These are phyloP conservation scores for Sepiola atlantica DNA, from an alignment of 2,888 invertebrate species.

Conservation along the genomic window DNA sequence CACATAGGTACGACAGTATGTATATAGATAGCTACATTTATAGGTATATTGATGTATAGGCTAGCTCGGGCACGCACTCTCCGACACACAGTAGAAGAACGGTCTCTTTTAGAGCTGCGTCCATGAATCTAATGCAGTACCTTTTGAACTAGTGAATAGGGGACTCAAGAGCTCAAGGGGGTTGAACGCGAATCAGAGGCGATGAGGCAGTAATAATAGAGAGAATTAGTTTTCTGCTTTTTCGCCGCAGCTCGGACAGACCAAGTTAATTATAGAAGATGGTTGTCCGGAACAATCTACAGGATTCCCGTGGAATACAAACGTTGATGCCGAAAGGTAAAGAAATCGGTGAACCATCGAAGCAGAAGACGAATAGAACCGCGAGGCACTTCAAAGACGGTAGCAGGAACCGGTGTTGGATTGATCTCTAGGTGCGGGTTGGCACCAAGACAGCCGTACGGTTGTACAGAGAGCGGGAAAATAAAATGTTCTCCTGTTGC, in stretches of 20 bases:
- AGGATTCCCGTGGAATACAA: neutral
- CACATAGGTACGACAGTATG: too few species aligned
- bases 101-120: too few species aligned
- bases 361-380: neutral
- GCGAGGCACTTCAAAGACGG: neutral
- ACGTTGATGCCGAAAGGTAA: neutral
- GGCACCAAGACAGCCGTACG: neutral
- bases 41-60: too few species aligned
- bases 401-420: neutral
- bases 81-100: too few species aligned
- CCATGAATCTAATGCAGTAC: too few species aligned
- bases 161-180: too few species aligned
- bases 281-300: neutral
- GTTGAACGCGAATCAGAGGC: neutral
- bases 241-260: neutral
- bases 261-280: neutral
- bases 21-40: too few species aligned
- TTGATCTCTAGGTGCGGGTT: neutral
- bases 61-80: too few species aligned
- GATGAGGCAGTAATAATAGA: neutral
- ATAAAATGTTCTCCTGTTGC: too few species aligned
- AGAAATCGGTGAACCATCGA: neutral
- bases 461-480: neutral
- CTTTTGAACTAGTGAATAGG: too few species aligned
- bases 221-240: neutral